Evolutionary conservation across 2,888 invertebrate genomes (phyloP).

Genomic region (Lepidonotus clava): DNA sequence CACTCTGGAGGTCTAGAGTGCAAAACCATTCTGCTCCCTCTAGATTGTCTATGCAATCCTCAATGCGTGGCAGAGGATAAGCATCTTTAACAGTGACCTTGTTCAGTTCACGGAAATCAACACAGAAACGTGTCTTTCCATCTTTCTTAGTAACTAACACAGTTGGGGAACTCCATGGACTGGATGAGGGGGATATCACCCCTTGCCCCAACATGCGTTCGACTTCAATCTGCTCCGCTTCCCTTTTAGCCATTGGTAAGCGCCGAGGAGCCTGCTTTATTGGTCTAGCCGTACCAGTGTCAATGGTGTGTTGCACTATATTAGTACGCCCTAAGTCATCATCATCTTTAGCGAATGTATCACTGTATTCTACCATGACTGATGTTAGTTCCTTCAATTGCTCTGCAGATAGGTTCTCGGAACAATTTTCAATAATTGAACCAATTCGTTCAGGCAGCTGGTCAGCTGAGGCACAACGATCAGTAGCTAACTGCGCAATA

Average conservation of each 20-base stretch:
- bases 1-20: too few relatives aligned
- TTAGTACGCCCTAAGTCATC: too few relatives aligned
- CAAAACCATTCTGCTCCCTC: not conserved
- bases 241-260: not conserved
- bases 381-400: too few relatives aligned
- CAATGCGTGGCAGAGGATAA: conserved; percentile 14
- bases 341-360: too few relatives aligned
- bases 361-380: too few relatives aligned
- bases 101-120: not conserved
- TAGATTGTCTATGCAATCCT: not conserved
- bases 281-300: too few relatives aligned
- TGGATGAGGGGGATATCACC: not conserved
- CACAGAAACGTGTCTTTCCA: not conserved
- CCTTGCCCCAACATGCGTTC: not conserved
- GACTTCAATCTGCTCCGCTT: not conserved
- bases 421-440: too few relatives aligned
- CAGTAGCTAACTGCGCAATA: too few relatives aligned
- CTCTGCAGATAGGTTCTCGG: too few relatives aligned
- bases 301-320: too few relatives aligned
- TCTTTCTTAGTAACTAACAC: conserved; percentile 31
- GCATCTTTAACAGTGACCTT: not conserved
- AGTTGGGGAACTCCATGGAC: not conserved
- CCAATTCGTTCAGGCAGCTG: too few relatives aligned
- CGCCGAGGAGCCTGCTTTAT: not conserved
- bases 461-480: too few relatives aligned